A percentile compares a stretch with the other conserved stretches of the same genome.
Conservation (phyloP, 2,113 vertebrate genomes). For the Climacteris rufus region DNA sequence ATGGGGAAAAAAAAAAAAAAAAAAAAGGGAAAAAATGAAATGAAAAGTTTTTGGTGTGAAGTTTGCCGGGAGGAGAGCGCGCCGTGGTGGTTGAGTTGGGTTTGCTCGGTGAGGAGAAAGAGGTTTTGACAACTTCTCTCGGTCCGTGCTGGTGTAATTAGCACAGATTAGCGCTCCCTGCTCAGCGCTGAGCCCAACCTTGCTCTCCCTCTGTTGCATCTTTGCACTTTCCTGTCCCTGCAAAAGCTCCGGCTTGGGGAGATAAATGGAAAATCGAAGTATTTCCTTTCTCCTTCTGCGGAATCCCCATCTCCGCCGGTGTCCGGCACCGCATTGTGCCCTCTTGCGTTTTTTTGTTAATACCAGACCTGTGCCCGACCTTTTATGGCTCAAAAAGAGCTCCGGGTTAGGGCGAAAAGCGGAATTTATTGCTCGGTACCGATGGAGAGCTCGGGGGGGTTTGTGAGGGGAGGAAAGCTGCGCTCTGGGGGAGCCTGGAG, state of each 20-base stretch:
- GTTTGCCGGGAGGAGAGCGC: background rate
- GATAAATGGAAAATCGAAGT: constrained; percentile 8
- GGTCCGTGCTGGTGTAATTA: background rate
- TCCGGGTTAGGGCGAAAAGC: background rate
- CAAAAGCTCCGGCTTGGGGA: background rate
- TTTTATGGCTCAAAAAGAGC: background rate
- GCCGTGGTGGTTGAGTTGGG: background rate
- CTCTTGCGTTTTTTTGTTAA: constrained; percentile 61
- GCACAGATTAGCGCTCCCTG: background rate
- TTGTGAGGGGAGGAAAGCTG: background rate
- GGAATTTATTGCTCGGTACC: background rate
- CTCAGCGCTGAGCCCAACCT: background rate
- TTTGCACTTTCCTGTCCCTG: accelerated
- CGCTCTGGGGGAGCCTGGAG: background rate
- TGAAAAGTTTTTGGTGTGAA: background rate
- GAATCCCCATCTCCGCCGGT: background rate
- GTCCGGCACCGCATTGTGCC: constrained; percentile 43
- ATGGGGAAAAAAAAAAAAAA: too few species aligned
- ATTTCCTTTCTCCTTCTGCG: background rate
- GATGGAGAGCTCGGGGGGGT: background rate
- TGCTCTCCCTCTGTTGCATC: background rate
- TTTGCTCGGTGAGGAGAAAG: background rate
- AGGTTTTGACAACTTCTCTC: background rate
- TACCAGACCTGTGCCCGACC: background rate
- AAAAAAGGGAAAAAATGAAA: accelerated